Evolutionary conservation across 2,888 invertebrate genomes (phyloP).

Genomic region (Caenorhabditis doughertyi): DNA sequence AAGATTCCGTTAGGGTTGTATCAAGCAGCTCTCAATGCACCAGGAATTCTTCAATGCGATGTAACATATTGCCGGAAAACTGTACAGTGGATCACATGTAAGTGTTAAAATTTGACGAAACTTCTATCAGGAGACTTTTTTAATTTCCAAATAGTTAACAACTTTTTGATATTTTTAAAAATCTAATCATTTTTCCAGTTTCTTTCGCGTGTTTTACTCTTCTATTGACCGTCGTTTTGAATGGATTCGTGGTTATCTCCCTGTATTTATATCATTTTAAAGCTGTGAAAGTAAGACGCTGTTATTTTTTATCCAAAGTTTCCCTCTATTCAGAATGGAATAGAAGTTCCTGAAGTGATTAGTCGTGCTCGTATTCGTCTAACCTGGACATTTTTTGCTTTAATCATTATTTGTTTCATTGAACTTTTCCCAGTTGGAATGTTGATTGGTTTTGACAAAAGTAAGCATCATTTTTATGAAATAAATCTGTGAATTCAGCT

Average conservation of each 20-base stretch:
- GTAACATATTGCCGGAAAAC: slow-evolving; percentile 2
- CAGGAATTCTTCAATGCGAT: slow-evolving; percentile 32
- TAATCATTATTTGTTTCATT: slow-evolving; percentile 30
- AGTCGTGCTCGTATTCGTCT: slow-evolving; percentile 34
- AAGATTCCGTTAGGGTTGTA: slow-evolving; percentile 36
- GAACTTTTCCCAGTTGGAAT: slow-evolving; percentile 39
- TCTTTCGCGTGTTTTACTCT: slow-evolving; percentile 17
- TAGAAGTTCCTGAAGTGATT: slow-evolving; percentile 14
- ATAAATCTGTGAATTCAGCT: neutral
- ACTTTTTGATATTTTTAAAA: neutral
- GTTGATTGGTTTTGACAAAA: slow-evolving; percentile 26
- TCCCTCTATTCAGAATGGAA: slow-evolving; percentile 37
- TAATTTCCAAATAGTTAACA: neutral
- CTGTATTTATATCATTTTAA: slow-evolving; percentile 32
- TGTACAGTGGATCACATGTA: slow-evolving; percentile 44
- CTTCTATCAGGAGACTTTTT: too few species aligned
- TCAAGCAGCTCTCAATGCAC: slow-evolving; percentile 31
- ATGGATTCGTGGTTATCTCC: slow-evolving; percentile 28
- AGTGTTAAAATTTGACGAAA: too few species aligned
- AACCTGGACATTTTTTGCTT: slow-evolving; percentile 42
- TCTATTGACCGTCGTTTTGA: neutral
- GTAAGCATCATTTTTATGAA: neutral
- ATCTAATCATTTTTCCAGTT: slow-evolving; percentile 19
- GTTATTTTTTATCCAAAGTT: too few species aligned
- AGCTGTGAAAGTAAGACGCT: slow-evolving; percentile 22